Evolutionary conservation across 2,888 invertebrate genomes (phyloP), one percentile per base, ranked within the genome.

Genomic region (Tipula lateralis): DNA sequence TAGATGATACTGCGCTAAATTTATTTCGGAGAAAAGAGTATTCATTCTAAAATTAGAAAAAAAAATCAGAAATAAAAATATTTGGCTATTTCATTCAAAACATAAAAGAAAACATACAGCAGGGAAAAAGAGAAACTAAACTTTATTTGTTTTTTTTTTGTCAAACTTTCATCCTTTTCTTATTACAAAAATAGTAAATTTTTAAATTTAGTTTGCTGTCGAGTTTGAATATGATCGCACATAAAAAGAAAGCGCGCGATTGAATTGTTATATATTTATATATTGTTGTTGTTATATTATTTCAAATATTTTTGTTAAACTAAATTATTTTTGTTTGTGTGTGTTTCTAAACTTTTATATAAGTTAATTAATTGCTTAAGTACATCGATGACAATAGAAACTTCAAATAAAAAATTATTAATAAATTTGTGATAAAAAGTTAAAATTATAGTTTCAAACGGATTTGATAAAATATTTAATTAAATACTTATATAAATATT

Each of bases 161-260:
- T 16, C 24, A 66, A 66, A 66, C 66, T 66, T 66, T 66, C 9
- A 66, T 66, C 66, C 66, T 66, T 66, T 66, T 66, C 66, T 66
- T 9, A 66, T 66, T 66, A 66, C 66, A 66, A 66, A 66, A 66
- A 66, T 66, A 66, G 66, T 66, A 66, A 66, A 66, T 66, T 66
- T 6, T 66, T 66, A 66, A 66, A 24, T 66, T 66, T 66, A 66
- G 66, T 66, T 66, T 66, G 9, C 66, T 66, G 66, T 66, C 66
- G 66, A 24, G 66, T 66, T 66, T 66, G 66, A 66, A 66, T 66
- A 66, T 66, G 66, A 66, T 66, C 66, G 66, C 66, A 66, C 66
- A 66, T 66, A 24, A 66, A 66, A 19, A 24, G 66, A 66, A 24
- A 66, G 66, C 66, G 66, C 66, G 66, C 66, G 66, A 66, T 66